Evolutionary conservation across 2,113 vertebrate species (phyloP).

Genomic region (Festucalex cinctus): DNA sequence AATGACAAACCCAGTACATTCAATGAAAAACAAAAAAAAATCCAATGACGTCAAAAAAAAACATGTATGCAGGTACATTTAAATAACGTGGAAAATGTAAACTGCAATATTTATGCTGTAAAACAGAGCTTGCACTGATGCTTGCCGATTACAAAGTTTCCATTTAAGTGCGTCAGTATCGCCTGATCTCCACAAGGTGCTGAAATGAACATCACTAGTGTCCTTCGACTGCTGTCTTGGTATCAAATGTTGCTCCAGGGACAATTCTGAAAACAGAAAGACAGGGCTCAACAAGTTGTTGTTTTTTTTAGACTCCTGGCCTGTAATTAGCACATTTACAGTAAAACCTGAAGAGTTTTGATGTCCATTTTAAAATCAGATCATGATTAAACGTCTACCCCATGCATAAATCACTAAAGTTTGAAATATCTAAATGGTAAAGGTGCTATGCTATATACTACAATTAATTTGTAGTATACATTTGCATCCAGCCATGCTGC

Average conservation of each 20-base stretch:
- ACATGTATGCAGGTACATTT: conserved; percentile 14
- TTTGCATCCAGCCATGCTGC: conserved; percentile 55
- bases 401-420: conserved; percentile 51
- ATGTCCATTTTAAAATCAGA: background rate
- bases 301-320: background rate
- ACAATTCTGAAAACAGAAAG: conserved; percentile 63
- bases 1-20: conserved; percentile 44
- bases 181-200: conserved; percentile 46
- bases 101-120: conserved; percentile 6
- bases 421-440: conserved; percentile 40
- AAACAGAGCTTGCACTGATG: conserved; percentile 26
- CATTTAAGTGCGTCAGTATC: conserved; percentile 56
- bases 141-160: conserved; percentile 23
- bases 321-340: conserved; percentile 6
- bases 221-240: conserved; percentile 73
- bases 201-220: conserved; percentile 52
- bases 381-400: background rate
- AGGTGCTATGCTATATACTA: conserved; percentile 39
- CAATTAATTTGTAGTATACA: conserved; percentile 47
- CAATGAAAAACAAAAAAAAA: conserved; percentile 37
- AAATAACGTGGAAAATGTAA: conserved; percentile 18
- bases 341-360: conserved; percentile 24
- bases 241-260: conserved; percentile 69
- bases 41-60: conserved; percentile 12
- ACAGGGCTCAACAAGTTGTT: conserved; percentile 27